Conservation (phyloP, 2,888 invertebrate genomes). For the Eudasyphora cyanicolor region DNA sequence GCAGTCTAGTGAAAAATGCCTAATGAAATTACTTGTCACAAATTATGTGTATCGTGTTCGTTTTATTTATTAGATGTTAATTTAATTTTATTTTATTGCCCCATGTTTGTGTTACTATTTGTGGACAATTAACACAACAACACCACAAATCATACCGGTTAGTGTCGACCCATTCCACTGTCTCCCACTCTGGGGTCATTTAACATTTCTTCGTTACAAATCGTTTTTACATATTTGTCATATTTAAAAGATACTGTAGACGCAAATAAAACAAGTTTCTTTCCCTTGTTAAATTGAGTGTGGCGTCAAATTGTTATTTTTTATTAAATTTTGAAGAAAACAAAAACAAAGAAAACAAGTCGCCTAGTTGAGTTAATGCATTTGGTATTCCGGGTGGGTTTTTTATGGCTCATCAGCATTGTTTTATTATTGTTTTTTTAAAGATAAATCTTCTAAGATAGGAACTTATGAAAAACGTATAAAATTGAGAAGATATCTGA, state of each 20-base stretch:
- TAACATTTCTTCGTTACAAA: neutral
- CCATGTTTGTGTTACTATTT: neutral
- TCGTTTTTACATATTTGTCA: neutral
- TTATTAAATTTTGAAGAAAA: neutral
- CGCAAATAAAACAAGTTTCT: too few species aligned
- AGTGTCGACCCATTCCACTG: neutral
- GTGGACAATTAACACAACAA: neutral
- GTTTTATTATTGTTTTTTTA: neutral
- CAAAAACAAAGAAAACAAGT: too few species aligned
- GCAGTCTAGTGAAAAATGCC: neutral
- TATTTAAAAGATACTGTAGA: too few species aligned
- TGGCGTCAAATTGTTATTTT: neutral
- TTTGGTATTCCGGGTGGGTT: neutral
- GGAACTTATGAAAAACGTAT: neutral
- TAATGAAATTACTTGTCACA: too few species aligned
- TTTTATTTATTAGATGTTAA: slow-evolving; percentile 1
- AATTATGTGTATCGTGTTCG: neutral
- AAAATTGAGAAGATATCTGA: neutral
- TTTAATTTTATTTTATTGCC: neutral
- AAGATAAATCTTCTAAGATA: neutral
- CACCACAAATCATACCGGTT: neutral
- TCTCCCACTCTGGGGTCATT: neutral
- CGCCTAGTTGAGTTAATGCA: neutral
- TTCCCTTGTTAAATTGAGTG: neutral
- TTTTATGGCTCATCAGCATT: neutral